Evolutionary conservation across 2,888 invertebrate genomes (phyloP), one percentile per base, ranked within the genome.

Genomic region (Perithous albicinctus): DNA sequence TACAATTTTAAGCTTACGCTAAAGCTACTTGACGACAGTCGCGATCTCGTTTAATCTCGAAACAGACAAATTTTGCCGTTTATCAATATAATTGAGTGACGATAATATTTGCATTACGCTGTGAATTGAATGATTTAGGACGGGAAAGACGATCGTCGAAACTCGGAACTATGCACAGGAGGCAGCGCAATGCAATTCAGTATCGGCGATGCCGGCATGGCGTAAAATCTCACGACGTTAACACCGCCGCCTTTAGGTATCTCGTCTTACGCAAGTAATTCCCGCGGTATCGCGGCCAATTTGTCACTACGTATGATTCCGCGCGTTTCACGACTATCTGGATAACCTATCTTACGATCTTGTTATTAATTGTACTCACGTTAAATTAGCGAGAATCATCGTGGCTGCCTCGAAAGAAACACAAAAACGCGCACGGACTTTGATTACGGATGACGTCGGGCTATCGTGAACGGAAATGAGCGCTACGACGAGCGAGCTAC

Each of bases 301-400:
- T 70, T 81, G 61, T 56, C 61, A 41, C 72, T 87, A 85, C 88
- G 75, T 87, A 85, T 89, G 89, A 89, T 80, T 78, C 87, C 86
- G 85, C 80, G 84, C 84, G 83, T 84, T 83, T 73, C 72, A 74
- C 67, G 15, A 7, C 64, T 15, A 38, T 26, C 32, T 7, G n/a
- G 1, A 20, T 51, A 59, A n/a, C 6, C 26, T 35, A 32, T 46
- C 32, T 20, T n/a, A 63, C 18, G 69, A 23, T 26, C 26, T 6
- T 35, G 46, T 46, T 63, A 35, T 51, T 29, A 7, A 35, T 18
- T 67, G 78, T 90, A 91, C 91, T 91, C 86, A 91, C 91, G 87
- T 88, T 88, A 89, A 90, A 89, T 91, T 89, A 89, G 87, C 88
- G 88, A 88, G 88, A 90, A 91, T 89, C 91, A 91, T 91, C 87